Conservation (phyloP, 30 jellyfish, hydroid and myxozoan species). For the Pelagia noctiluca region DNA sequence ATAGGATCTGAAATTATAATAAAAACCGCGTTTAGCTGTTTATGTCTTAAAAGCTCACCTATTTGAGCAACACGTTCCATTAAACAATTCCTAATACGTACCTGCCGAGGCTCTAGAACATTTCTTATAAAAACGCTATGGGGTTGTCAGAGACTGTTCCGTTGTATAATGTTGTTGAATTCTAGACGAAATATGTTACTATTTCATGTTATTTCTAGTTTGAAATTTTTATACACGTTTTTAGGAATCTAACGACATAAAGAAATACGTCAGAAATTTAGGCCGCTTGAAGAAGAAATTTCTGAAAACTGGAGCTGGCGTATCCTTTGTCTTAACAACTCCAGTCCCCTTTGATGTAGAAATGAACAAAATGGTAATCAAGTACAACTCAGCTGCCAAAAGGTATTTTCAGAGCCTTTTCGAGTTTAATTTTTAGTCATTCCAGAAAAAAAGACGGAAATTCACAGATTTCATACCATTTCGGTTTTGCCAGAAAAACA, state of each 20-base stretch:
- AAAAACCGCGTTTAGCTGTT: background rate
- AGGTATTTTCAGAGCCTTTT: constrained; percentile 30
- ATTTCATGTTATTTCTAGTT: background rate
- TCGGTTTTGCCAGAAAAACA: background rate
- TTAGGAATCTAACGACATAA: constrained; percentile 81
- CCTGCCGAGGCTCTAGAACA: background rate
- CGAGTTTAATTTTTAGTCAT: background rate
- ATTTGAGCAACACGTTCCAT: background rate
- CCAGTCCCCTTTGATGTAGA: constrained; percentile 80
- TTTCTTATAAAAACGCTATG: background rate
- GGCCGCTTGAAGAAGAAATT: constrained; percentile 69
- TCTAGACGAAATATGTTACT: background rate
- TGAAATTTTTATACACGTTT: background rate
- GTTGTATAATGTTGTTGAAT: background rate
- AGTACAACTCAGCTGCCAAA: constrained; percentile 79
- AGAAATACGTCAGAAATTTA: constrained; percentile 67
- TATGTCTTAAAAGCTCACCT: too few species aligned
- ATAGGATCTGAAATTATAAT: too few species aligned
- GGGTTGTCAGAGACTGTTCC: background rate
- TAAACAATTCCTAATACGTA: background rate
- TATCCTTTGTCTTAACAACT: constrained; percentile 87
- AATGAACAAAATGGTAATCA: constrained; percentile 74
- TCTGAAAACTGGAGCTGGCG: constrained; percentile 85
- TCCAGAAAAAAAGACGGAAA: background rate
- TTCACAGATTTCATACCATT: background rate